phyloP scores from a whole-genome alignment of 2,888 invertebrate genomes.

The Drosophila borealis region DNA sequence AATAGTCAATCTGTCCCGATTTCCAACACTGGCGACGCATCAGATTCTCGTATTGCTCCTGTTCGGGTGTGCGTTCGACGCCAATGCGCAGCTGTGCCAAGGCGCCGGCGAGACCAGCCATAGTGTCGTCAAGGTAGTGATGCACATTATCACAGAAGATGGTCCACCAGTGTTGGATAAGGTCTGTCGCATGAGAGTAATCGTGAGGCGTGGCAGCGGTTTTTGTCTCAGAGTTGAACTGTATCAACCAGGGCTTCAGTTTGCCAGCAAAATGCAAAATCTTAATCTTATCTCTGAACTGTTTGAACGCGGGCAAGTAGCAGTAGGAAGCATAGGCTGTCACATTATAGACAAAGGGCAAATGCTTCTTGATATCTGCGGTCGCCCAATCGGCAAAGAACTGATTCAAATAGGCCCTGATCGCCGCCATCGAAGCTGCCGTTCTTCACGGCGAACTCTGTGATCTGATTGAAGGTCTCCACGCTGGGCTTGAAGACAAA shows the following conservation, averaged over 20 bases:
- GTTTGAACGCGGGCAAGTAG: slow-evolving; percentile 98
- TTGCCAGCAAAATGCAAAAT: slow-evolving; percentile 99
- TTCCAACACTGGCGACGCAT: slow-evolving; percentile 95
- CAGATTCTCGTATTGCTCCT: slow-evolving; percentile 90
- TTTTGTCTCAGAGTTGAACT: slow-evolving; percentile 91
- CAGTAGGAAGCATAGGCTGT: slow-evolving; percentile 98
- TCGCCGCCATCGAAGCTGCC: slow-evolving; percentile 99
- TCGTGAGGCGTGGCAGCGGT: slow-evolving; percentile 88
- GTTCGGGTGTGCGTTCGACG: slow-evolving; percentile 87
- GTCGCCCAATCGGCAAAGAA: slow-evolving; percentile 98
- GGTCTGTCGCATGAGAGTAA: slow-evolving; percentile 89
- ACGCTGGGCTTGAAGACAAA: slow-evolving; percentile 97
- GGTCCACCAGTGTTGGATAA: slow-evolving; percentile 97
- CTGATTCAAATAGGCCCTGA: slow-evolving; percentile 97
- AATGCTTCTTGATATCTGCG: slow-evolving; percentile 95
- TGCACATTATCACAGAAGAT: slow-evolving; percentile 95
- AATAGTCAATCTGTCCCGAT: slow-evolving; percentile 97
- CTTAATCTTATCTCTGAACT: slow-evolving; percentile 96
- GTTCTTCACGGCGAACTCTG: slow-evolving; percentile 92
- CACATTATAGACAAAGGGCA: slow-evolving; percentile 99
- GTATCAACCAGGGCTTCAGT: slow-evolving; percentile 97
- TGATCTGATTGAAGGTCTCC: slow-evolving; percentile 93
- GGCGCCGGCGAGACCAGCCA: slow-evolving; percentile 95
- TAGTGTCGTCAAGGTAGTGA: slow-evolving; percentile 89
- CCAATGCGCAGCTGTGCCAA: slow-evolving; percentile 92